phyloP scores from a whole-genome alignment of 2,888 invertebrate species.

The Asteroscopus sphinx region DNA sequence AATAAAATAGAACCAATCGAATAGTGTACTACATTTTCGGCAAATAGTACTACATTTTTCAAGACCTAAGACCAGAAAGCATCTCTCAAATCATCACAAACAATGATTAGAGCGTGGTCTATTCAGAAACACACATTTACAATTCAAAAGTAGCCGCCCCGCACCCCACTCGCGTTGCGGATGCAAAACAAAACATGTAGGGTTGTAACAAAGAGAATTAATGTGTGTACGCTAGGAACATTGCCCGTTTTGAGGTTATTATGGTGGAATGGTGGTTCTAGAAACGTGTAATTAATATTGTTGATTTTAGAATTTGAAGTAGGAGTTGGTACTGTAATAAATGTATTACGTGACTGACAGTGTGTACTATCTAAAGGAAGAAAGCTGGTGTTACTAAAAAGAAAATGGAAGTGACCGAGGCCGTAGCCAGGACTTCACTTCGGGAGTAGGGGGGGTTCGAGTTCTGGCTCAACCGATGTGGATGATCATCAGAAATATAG shows the following conservation, averaged over 20 bases:
- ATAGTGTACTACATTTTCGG: background rate
- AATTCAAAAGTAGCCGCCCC: constrained; percentile 55
- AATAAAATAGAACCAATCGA: too few relatives aligned
- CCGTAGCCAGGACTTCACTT: too few relatives aligned
- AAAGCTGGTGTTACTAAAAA: too few relatives aligned
- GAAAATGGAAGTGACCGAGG: too few relatives aligned
- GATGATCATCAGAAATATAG: too few relatives aligned
- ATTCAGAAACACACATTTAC: constrained; percentile 58
- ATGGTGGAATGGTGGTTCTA: background rate
- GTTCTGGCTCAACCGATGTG: too few relatives aligned
- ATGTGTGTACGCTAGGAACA: constrained; percentile 25
- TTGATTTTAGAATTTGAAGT: background rate
- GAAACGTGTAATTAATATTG: constrained; percentile 8
- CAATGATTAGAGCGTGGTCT: constrained; percentile 49
- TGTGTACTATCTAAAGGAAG: too few relatives aligned
- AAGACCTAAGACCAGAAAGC: constrained; percentile 25
- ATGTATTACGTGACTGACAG: too few relatives aligned
- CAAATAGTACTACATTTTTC: background rate
- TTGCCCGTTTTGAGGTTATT: constrained; percentile 30
- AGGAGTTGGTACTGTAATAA: too few relatives aligned
- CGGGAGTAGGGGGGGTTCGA: too few relatives aligned
- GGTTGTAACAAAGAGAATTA: constrained; percentile 47
- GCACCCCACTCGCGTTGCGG: constrained; percentile 9
- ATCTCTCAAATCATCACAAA: constrained; percentile 45
- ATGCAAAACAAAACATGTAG: constrained; percentile 54